Conservation (phyloP, 2,888 invertebrate species). For the Lamellibrachia columna region DNA sequence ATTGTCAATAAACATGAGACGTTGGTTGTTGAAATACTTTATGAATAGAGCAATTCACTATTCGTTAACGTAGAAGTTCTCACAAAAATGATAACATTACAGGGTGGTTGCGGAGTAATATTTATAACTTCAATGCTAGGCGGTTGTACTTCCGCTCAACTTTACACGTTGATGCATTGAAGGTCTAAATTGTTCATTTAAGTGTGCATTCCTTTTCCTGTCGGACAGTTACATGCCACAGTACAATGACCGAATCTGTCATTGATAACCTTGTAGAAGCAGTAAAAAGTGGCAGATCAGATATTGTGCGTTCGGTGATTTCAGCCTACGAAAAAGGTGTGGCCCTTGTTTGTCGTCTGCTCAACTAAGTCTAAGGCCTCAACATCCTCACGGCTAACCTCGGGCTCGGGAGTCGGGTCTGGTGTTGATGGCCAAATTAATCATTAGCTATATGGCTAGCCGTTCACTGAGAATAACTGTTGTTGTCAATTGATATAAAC, state of each 20-base stretch:
- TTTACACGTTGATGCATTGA: not conserved
- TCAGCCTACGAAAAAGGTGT: slow-evolving; percentile 69
- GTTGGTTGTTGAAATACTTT: not conserved
- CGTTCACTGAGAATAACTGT: not conserved
- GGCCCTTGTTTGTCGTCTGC: slow-evolving; percentile 24
- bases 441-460: not conserved
- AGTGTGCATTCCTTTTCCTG: not conserved
- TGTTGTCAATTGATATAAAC: too few relatives aligned
- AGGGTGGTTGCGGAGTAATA: not conserved
- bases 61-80: not conserved
- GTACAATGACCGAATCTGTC: slow-evolving; percentile 11
- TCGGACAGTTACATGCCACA: not conserved
- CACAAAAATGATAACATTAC: not conserved
- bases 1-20: not conserved
- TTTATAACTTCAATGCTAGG: not conserved
- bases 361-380: not conserved
- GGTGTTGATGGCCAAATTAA: not conserved
- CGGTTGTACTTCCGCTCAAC: slow-evolving; percentile 10
- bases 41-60: not conserved
- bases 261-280: slow-evolving; percentile 67
- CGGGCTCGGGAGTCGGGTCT: not conserved
- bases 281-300: slow-evolving; percentile 71
- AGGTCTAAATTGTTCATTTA: not conserved
- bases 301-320: slow-evolving; percentile 70
- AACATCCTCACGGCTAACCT: not conserved